Base-by-base conservation (phyloP, 2,113 vertebrate genomes). In the Plestiodon gilberti region DNA sequence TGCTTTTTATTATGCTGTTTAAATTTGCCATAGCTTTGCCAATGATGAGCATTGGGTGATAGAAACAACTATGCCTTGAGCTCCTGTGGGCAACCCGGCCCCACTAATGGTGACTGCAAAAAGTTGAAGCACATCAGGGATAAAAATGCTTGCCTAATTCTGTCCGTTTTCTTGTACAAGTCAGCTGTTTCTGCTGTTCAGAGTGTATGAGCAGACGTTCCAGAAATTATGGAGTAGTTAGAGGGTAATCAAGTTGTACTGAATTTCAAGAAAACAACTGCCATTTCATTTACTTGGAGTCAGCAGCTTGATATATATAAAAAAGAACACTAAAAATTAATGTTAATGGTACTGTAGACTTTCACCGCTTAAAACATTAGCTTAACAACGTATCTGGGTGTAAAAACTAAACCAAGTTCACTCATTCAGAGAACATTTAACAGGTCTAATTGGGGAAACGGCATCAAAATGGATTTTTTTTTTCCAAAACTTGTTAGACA, bases 381-480 rank as follows among this genome's bases (percentile, higher is more conserved):
- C 61, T 92, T 91, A 94, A 82, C 52, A 92, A 86, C 79, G 5
- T 77, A 85, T 69, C 75, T 90, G 61, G 57, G 87, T 92, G 23
- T 93, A 93, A 96, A n/a, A 93, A 90, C 0, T 85, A 91, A 92
- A 78, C 52, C 35, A 90, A 90, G 93, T 86, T 82, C 79, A 91
- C 48, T 90, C 78, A 88, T 90, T 95, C 87, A 89, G 59, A 93
- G 65, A 88, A 38, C 77, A 81, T 93, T 94, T 95, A 94, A 76
- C 88, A 87, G 73, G 20, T 92, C 85, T 96, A 96, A 96, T 95
- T 96, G 90, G 87, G 76, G 73, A 93, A 94, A 91, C 64, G 3
- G 78, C 71, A 92, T 95, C 92, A 92, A 93, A 95, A 95, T 95
- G 84, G 94, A 96, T 97, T 96, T 94, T 93, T 96, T 96, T 93